Conservation (phyloP, 2,113 vertebrate species). For the Apeltes quadracus region DNA sequence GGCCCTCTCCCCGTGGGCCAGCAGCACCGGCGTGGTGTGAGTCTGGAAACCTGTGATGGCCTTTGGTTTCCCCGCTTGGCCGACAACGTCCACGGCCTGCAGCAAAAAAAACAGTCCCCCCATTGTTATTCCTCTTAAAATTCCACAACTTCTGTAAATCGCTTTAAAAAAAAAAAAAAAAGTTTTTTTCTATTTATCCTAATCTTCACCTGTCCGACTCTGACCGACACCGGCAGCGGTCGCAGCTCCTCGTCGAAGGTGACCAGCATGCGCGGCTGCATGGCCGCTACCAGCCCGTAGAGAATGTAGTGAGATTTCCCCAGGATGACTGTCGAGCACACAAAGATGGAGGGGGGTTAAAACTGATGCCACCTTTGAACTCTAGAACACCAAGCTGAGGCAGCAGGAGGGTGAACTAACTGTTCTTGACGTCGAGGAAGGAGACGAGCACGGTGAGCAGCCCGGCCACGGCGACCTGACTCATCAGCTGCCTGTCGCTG, state of each 20-base stretch:
- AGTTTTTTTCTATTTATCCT: neutral
- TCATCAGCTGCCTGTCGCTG: conserved; percentile 98
- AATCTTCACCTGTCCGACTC: conserved; percentile 93
- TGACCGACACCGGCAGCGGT: conserved; percentile 92
- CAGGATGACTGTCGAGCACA: conserved; percentile 85
- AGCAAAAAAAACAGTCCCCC: neutral
- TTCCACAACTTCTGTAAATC: neutral
- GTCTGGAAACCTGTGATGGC: conserved; percentile 99
- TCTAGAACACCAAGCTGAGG: neutral
- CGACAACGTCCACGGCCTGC: conserved; percentile 97
- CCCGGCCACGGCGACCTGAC: conserved; percentile 96
- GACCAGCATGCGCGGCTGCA: conserved; percentile 99
- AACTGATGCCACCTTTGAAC: neutral
- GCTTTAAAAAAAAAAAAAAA: neutral
- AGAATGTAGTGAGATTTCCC: conserved; percentile 97
- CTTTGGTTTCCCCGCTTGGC: conserved; percentile 97
- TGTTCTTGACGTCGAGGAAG: conserved; percentile 98
- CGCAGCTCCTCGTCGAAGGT: conserved; percentile 96
- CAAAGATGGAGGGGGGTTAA: conserved; percentile 5
- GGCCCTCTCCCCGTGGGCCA: conserved; percentile 95
- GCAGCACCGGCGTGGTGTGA: conserved; percentile 95
- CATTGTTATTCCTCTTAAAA: neutral
- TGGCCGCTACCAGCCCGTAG: conserved; percentile 95
- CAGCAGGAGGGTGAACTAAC: conserved; percentile 80
- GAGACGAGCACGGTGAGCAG: conserved; percentile 95